Evolutionary conservation across 2,113 vertebrate genomes (phyloP).

Genomic region (Isurus oxyrinchus): DNA sequence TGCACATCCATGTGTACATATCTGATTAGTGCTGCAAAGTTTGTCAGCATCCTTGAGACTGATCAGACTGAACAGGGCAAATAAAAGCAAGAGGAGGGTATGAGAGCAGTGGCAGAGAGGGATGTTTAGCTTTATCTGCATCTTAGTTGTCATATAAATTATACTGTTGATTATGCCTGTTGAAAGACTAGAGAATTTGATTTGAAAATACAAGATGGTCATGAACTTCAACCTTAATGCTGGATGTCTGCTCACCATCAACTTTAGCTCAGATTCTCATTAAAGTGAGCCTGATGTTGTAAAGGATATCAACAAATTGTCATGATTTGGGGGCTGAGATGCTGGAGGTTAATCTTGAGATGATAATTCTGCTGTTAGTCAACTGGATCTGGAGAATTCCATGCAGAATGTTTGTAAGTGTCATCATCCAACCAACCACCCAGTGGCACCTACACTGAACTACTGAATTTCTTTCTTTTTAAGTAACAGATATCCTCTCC

Average conservation of each 20-base stretch:
- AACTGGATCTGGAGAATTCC: not conserved
- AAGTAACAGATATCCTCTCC: not conserved
- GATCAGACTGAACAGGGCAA: not conserved
- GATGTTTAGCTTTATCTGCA: not conserved
- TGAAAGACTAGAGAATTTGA: not conserved
- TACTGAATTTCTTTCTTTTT: not conserved
- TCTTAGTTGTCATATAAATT: not conserved
- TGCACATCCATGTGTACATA: not conserved
- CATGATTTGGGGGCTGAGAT: not conserved
- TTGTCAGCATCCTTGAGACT: not conserved
- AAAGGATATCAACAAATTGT: not conserved
- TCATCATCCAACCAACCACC: not conserved
- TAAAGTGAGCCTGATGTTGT: not conserved
- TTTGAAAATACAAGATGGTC: not conserved
- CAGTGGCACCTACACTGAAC: not conserved
- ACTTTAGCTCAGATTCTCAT: not conserved
- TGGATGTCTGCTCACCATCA: not conserved
- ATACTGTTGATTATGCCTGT: not conserved
- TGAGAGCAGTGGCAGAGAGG: not conserved
- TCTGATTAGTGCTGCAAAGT: not conserved
- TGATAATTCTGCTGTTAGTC: not conserved
- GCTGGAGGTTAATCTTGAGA: not conserved
- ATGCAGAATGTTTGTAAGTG: not conserved
- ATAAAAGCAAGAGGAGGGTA: not conserved
- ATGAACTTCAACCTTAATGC: not conserved